A percentile compares a stretch with the other conserved stretches of the same genome.
phyloP scores from a whole-genome alignment of 2,797 vertebrate genomes.

The Stomatorhinus walkeri region DNA sequence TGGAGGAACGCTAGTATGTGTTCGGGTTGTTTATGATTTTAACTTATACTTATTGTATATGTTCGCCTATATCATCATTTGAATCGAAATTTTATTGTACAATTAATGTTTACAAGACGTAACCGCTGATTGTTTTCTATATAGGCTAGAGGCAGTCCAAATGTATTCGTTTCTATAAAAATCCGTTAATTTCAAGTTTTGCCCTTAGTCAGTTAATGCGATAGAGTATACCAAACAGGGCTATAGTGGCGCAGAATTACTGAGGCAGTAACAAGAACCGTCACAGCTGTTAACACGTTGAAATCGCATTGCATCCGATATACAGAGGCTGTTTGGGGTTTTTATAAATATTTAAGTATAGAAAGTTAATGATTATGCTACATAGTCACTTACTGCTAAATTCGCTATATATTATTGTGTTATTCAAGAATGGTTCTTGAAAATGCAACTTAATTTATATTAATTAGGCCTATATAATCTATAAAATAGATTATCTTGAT shows the following conservation, averaged over 20 bases:
- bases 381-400: background rate
- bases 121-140: background rate
- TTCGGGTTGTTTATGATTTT: background rate
- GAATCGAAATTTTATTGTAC: background rate
- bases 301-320: background rate
- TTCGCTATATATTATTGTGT: background rate
- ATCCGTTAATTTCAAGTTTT: background rate
- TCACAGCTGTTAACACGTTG: background rate
- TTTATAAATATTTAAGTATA: background rate
- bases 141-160: background rate
- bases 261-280: background rate
- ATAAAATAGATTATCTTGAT: background rate
- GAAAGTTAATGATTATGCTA: background rate
- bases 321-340: background rate
- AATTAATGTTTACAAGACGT: background rate
- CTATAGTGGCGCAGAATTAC: background rate
- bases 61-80: background rate
- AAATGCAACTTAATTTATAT: background rate
- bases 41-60: background rate
- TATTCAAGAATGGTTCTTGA: background rate
- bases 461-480: background rate
- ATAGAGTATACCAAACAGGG: background rate
- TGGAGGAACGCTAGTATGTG: background rate
- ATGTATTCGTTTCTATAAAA: background rate
- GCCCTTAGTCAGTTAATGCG: background rate